phyloP scores from a whole-genome alignment of 2,888 invertebrate genomes.

The Thymelicus acteon region DNA sequence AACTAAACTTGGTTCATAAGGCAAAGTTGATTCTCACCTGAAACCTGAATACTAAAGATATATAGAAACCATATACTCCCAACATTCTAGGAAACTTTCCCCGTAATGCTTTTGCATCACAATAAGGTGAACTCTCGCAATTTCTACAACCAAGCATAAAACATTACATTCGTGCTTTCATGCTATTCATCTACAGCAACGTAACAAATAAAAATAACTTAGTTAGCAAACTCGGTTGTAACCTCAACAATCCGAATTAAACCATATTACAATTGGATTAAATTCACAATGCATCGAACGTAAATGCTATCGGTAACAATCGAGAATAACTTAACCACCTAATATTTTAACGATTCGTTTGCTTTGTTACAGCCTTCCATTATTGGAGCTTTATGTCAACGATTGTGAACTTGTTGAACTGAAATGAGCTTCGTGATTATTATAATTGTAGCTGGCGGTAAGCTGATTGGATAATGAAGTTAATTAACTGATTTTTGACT shows the following conservation, averaged over 20 bases:
- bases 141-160: slow-evolving; percentile 26
- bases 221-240: slow-evolving; percentile 14
- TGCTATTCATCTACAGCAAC: slow-evolving; percentile 29
- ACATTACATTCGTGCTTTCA: slow-evolving; percentile 34
- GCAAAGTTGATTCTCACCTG: not conserved
- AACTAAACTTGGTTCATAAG: not conserved
- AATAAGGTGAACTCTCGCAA: slow-evolving; percentile 27
- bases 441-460: not conserved
- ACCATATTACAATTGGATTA: not conserved
- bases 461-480: not conserved
- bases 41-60: slow-evolving; percentile 10
- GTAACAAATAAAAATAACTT: slow-evolving; percentile 34
- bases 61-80: not conserved
- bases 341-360: slow-evolving; percentile 20
- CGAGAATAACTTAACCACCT: slow-evolving; percentile 17
- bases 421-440: slow-evolving; percentile 1
- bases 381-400: slow-evolving; percentile 3
- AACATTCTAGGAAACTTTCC: slow-evolving; percentile 18
- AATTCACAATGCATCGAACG: not conserved
- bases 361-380: slow-evolving; percentile 18
- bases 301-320: slow-evolving; percentile 2
- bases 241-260: not conserved
- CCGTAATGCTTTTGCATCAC: slow-evolving; percentile 19
- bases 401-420: slow-evolving; percentile 3
- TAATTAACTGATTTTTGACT: not conserved